phyloP scores from a whole-genome alignment of 1,140 invertebrate genomes.

The Zaprionus taronus region DNA sequence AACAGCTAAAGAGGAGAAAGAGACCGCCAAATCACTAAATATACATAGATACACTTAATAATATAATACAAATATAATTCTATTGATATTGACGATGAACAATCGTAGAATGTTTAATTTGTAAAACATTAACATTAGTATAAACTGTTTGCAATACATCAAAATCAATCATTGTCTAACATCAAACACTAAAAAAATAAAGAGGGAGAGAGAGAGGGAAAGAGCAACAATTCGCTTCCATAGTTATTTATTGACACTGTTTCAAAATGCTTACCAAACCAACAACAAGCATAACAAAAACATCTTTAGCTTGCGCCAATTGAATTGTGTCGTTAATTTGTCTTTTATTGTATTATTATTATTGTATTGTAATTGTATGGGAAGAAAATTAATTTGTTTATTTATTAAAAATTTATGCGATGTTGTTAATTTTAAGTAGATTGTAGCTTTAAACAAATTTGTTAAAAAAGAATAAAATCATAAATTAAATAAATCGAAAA shows the following conservation, averaged over 20 bases:
- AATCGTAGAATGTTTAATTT: constrained; percentile 55
- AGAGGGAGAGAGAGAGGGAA: constrained; percentile 11
- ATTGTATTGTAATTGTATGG: constrained; percentile 52
- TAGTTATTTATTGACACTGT: constrained; percentile 64
- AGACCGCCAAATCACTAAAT: constrained; percentile 60
- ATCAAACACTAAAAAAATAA: constrained; percentile 19
- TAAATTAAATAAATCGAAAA: constrained; percentile 63
- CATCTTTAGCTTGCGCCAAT: constrained; percentile 41
- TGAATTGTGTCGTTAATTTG: constrained; percentile 47
- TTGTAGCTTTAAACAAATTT: constrained; percentile 69
- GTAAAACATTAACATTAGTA: constrained; percentile 19
- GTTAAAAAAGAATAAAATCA: constrained; percentile 58
- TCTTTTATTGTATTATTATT: constrained; percentile 49
- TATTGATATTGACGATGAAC: constrained; percentile 55
- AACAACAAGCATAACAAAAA: constrained; percentile 27
- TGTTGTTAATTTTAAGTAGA: constrained; percentile 79
- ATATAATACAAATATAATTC: constrained; percentile 3
- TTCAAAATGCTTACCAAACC: constrained; percentile 46
- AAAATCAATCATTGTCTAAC: constrained; percentile 25
- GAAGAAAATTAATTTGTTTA: constrained; percentile 58
- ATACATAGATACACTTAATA: constrained; percentile 26
- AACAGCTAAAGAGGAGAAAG: constrained; percentile 4
- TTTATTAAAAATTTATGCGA: constrained; percentile 71
- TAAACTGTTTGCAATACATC: constrained; percentile 29
- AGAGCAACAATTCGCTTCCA: constrained; percentile 59